Conservation (phyloP, 2,888 invertebrate genomes). For the Cancer borealis region DNA sequence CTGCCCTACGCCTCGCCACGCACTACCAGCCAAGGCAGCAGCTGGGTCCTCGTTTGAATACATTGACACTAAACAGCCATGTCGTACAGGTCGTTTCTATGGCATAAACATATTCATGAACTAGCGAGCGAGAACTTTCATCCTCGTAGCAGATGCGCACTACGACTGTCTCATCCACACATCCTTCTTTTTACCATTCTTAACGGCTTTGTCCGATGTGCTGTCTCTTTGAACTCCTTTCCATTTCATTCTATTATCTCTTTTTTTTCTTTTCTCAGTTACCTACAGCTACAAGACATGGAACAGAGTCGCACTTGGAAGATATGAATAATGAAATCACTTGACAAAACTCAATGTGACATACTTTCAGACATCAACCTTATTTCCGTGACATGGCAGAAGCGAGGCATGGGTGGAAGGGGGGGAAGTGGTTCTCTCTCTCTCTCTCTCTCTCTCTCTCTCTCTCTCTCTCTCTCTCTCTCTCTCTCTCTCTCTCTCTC, state of each 20-base stretch:
- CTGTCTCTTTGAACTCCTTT: background rate
- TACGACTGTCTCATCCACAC: background rate
- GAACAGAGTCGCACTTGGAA: background rate
- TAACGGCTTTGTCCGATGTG: background rate
- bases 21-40: background rate
- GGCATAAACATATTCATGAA: background rate
- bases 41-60: background rate
- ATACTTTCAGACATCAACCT: no score
- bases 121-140: background rate
- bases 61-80: background rate
- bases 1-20: background rate
- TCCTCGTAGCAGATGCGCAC: background rate
- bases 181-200: background rate
- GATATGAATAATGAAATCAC: background rate
- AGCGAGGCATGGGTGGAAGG: no score
- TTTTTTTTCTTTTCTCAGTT: background rate
- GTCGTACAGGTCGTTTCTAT: background rate
- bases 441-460: no score
- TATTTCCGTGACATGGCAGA: no score
- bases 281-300: background rate
- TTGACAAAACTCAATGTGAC: no score
- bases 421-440: no score
- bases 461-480: no score
- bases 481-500: no score
- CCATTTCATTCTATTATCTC: background rate